These are phyloP conservation scores for Sylvietta virens DNA, from an alignment of 2,113 vertebrate genomes.

Conservation along the genomic window DNA sequence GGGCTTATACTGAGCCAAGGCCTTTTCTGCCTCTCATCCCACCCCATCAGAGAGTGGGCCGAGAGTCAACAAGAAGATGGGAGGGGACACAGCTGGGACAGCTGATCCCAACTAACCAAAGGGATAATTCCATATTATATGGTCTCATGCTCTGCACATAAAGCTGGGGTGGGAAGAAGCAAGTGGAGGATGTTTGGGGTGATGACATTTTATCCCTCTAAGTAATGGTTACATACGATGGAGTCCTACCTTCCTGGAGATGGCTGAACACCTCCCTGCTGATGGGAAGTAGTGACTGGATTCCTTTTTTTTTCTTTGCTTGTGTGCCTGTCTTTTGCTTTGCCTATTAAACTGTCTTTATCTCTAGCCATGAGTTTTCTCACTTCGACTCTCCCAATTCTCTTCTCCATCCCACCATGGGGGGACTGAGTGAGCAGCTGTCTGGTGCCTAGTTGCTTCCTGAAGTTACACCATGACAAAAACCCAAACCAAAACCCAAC, in stretches of 20 bases:
- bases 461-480: not conserved
- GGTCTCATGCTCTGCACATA: not conserved
- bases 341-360: not conserved
- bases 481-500: not conserved
- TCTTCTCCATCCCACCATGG: not conserved
- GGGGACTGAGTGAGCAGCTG: not conserved
- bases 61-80: not conserved
- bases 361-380: not conserved
- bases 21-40: not conserved
- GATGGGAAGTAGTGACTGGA: not conserved
- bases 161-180: not conserved
- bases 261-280: not conserved
- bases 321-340: not conserved
- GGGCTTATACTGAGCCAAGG: not conserved
- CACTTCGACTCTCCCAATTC: not conserved
- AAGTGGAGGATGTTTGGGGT: not conserved
- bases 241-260: not conserved
- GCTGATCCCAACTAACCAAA: not conserved
- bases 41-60: rapidly evolving
- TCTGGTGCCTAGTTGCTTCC: not conserved
- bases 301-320: not conserved
- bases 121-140: not conserved
- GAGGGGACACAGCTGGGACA: not conserved
- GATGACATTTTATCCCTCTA: not conserved
- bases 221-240: not conserved